Evolutionary conservation across 2,113 vertebrate genomes (phyloP).

Genomic region (Myanophis thanlyinensis): DNA sequence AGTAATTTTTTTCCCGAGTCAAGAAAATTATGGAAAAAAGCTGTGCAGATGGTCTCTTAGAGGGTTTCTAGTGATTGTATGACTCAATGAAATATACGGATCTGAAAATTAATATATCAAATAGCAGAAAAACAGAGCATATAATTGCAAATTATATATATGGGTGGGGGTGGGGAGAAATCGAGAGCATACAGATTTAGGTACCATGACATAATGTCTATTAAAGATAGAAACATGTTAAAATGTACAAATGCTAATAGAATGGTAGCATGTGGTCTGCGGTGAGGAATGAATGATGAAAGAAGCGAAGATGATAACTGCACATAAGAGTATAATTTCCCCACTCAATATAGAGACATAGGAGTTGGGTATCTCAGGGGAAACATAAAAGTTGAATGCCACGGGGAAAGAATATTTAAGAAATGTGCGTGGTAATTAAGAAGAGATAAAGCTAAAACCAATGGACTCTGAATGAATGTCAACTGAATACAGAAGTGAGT

Average conservation of each 20-base stretch:
- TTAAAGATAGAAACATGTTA: background rate
- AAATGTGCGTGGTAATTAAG: background rate
- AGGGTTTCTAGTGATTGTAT: background rate
- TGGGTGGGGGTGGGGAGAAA: accelerated
- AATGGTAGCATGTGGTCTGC: background rate
- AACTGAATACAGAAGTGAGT: background rate
- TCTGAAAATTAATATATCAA: background rate
- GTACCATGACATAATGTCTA: background rate
- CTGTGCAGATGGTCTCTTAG: background rate
- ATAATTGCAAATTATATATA: background rate
- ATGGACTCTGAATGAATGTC: background rate
- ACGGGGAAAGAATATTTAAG: background rate
- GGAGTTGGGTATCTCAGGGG: background rate
- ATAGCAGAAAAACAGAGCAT: background rate
- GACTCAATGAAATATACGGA: background rate
- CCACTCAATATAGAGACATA: background rate
- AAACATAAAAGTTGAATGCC: background rate
- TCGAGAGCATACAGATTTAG: background rate
- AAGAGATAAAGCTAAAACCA: background rate
- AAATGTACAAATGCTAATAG: background rate
- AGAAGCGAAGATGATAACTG: background rate
- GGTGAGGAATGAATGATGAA: background rate
- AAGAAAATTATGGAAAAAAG: background rate
- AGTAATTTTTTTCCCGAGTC: background rate
- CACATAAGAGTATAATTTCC: background rate